These are phyloP conservation scores for Oryzias celebensis DNA, from an alignment of 2,113 vertebrate genomes.

Conservation along the genomic window DNA sequence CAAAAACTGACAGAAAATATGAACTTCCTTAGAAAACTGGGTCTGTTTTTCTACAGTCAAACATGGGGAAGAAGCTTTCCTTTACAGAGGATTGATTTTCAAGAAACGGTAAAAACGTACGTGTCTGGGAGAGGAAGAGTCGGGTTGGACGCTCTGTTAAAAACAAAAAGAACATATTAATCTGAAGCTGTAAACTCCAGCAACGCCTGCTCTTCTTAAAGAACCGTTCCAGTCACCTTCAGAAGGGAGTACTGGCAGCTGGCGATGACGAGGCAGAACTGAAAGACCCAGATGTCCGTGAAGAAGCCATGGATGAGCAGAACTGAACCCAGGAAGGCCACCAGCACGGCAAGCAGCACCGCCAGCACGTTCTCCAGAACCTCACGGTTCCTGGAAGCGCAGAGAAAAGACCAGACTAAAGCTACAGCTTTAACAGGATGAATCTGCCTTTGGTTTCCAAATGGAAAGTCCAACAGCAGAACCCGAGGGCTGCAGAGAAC, in stretches of 20 bases:
- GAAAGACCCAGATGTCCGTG: constrained; percentile 98
- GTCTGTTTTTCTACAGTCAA: not conserved
- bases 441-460: not conserved
- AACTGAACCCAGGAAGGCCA: constrained; percentile 95
- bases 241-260: constrained; percentile 98
- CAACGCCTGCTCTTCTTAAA: too few relatives aligned
- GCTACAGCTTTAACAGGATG: not conserved
- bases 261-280: constrained; percentile 98
- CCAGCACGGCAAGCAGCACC: constrained; percentile 90
- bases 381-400: constrained; percentile 86
- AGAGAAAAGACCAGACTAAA: not conserved
- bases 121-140: constrained; percentile 97
- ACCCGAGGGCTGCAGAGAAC: too few relatives aligned
- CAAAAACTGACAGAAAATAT: not conserved
- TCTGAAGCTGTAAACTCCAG: too few relatives aligned
- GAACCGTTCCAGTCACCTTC: constrained; percentile 79
- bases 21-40: not conserved
- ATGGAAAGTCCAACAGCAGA: too few relatives aligned
- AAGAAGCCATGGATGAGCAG: constrained; percentile 96
- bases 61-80: not conserved
- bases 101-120: constrained; percentile 75
- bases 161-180: constrained; percentile 17
- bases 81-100: too few relatives aligned
- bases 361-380: constrained; percentile 94
- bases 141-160: constrained; percentile 95